These are phyloP conservation scores for Neoaliturus tenellus DNA, from an alignment of 2,888 invertebrate genomes.

Conservation along the genomic window DNA sequence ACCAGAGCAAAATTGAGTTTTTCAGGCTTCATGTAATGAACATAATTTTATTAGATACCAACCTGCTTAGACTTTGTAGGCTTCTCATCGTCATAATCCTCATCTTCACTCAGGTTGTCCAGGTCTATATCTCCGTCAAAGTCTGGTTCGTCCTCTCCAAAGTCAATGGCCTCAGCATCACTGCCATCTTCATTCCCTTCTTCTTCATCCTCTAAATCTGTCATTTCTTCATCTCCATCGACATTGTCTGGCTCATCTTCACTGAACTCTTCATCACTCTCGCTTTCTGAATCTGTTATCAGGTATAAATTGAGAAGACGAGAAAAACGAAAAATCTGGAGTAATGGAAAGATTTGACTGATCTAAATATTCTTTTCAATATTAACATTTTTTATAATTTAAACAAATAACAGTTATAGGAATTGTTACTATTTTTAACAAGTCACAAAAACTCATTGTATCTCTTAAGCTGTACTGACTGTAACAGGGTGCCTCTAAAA, in stretches of 20 bases:
- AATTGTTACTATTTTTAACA: no score
- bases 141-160: constrained; percentile 70
- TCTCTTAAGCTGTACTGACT: no score
- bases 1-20: no score
- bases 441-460: no score
- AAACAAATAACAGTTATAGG: no score
- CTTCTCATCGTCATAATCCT: constrained; percentile 68
- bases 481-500: no score
- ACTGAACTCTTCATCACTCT: constrained; percentile 58
- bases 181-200: constrained; percentile 71
- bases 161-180: constrained; percentile 68
- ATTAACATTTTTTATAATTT: no score
- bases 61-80: constrained; percentile 47
- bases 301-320: not conserved
- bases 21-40: no score
- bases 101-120: constrained; percentile 67
- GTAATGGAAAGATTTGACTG: no score
- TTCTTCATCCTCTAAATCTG: constrained; percentile 72
- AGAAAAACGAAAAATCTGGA: not conserved
- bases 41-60: no score
- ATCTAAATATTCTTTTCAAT: no score
- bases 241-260: constrained; percentile 51
- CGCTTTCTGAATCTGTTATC: constrained; percentile 43
- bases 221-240: constrained; percentile 65
- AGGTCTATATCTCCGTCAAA: constrained; percentile 71